These are phyloP conservation scores for Stenichneumon culpator DNA, from an alignment of 2,888 invertebrate species.

Conservation along the genomic window DNA sequence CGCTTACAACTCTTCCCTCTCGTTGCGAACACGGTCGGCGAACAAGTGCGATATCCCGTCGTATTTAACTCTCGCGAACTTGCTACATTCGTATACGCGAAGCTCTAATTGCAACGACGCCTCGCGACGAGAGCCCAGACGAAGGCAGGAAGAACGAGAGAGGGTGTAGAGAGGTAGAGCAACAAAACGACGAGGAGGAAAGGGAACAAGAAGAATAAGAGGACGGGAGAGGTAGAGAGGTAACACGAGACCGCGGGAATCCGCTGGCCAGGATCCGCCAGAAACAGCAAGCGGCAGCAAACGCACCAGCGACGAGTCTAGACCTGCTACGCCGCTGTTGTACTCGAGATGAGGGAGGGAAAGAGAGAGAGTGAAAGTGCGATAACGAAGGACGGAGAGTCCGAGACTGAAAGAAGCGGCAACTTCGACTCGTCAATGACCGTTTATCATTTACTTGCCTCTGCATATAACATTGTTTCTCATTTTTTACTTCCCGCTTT, in stretches of 20 bases:
- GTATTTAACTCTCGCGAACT: constrained; percentile 3
- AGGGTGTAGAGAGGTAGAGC: constrained; percentile 35
- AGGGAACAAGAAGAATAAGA: constrained; percentile 50
- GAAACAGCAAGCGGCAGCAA: constrained; percentile 57
- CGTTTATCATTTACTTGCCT: not conserved
- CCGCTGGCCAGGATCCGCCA: constrained; percentile 66
- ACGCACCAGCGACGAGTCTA: constrained; percentile 30
- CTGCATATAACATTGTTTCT: not conserved
- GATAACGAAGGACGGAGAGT: constrained; percentile 38
- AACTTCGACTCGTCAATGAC: constrained; percentile 11
- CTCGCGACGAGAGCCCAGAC: constrained; percentile 20
- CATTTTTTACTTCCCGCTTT: not conserved
- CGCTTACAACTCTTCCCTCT: not conserved
- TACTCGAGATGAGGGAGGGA: constrained; percentile 14
- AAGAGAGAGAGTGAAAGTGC: constrained; percentile 38
- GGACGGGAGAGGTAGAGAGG: constrained; percentile 66
- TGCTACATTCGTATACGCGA: constrained; percentile 1
- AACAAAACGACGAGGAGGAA: constrained; percentile 46
- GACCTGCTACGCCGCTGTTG: constrained; percentile 9
- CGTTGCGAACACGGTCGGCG: constrained; percentile 28
- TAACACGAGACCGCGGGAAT: constrained; percentile 69
- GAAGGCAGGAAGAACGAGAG: constrained; percentile 35
- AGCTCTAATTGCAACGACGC: constrained; percentile 61
- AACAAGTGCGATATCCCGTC: constrained; percentile 45
- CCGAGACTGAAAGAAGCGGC: constrained; percentile 10